These are phyloP conservation scores for Pterobdella sp. DNA, from an alignment of 2,888 invertebrate species.

Conservation along the genomic window DNA sequence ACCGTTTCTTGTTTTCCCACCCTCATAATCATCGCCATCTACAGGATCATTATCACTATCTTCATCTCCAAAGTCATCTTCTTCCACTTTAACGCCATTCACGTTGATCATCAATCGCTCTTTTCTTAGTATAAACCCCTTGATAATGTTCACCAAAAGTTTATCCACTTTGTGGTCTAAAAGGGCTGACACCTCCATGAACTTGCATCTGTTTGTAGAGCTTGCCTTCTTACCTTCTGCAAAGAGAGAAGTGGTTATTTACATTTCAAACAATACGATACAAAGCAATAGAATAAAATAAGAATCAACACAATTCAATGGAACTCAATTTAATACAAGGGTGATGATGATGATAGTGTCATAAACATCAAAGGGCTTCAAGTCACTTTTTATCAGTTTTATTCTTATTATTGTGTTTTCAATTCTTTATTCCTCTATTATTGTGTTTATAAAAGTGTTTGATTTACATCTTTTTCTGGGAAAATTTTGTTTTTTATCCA, in stretches of 20 bases:
- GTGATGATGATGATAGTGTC: too few relatives aligned
- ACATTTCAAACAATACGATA: too few relatives aligned
- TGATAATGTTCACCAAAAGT: slow-evolving; percentile 25
- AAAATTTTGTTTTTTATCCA: too few relatives aligned
- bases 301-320: too few relatives aligned
- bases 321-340: too few relatives aligned
- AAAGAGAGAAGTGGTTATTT: neutral
- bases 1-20: neutral
- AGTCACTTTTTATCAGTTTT: too few relatives aligned
- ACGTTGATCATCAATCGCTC: slow-evolving; percentile 15
- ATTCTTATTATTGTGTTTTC: too few relatives aligned
- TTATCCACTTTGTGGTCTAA: slow-evolving; percentile 34
- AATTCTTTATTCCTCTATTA: too few relatives aligned
- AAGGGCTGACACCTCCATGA: slow-evolving; percentile 32
- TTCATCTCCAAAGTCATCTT: neutral
- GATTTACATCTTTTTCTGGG: too few relatives aligned
- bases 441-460: too few relatives aligned
- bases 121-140: slow-evolving; percentile 16
- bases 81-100: neutral
- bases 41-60: neutral
- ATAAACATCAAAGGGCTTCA: too few relatives aligned
- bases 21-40: slow-evolving; percentile 22
- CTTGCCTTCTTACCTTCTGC: slow-evolving; percentile 32
- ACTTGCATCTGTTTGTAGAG: slow-evolving; percentile 20
- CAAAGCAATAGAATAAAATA: too few relatives aligned